phyloP scores from a whole-genome alignment of 2,797 vertebrate genomes.

The Poeciliopsis paucimaculata region DNA sequence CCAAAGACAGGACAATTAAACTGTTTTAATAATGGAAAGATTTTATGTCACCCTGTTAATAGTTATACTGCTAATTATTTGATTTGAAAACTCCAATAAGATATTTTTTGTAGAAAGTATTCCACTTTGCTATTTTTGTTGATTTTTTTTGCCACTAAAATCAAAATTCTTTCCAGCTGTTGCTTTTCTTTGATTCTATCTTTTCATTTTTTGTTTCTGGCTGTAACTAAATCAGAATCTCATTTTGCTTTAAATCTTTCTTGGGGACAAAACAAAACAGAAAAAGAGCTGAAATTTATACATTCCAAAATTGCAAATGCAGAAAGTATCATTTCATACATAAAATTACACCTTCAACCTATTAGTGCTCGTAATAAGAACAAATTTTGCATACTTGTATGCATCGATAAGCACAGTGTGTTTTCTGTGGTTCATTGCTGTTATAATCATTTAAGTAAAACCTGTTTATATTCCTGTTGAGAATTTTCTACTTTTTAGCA shows the following conservation, averaged over 20 bases:
- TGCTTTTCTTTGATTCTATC: not conserved
- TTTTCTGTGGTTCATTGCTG: not conserved
- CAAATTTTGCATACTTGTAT: not conserved
- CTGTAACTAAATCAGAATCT: not conserved
- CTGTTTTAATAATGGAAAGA: not conserved
- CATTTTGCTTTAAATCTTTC: not conserved
- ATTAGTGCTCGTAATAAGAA: not conserved
- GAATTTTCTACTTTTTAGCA: not conserved
- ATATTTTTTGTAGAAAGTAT: not conserved
- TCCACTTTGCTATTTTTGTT: not conserved
- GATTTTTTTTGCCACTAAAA: not conserved
- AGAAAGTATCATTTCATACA: not conserved
- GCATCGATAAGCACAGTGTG: not conserved
- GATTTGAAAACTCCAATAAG: not conserved
- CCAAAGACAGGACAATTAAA: not conserved
- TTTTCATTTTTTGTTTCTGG: not conserved
- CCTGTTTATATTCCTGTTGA: not conserved
- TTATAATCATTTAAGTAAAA: not conserved
- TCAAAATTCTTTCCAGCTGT: not conserved
- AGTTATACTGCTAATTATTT: not conserved
- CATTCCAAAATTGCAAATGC: not conserved
- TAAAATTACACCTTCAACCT: not conserved
- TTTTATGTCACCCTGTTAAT: not conserved
- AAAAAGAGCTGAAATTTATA: not conserved
- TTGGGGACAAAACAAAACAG: not conserved